Evolutionary conservation across 2,113 vertebrate genomes (phyloP), one percentile per base, ranked within the genome.

Genomic region (Polyodon spathula): DNA sequence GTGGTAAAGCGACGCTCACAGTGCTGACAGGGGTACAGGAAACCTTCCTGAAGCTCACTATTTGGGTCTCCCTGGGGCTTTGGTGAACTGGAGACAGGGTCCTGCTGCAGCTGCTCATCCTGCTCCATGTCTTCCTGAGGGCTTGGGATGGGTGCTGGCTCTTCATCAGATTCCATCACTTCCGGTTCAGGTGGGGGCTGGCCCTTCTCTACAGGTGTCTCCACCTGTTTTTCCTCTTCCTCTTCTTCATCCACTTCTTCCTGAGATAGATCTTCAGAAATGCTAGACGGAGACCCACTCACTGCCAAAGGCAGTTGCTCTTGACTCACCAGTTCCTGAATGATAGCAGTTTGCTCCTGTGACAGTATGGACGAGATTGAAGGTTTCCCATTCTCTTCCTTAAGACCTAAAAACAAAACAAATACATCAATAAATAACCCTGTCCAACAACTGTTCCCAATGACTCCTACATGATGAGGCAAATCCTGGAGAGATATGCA

Each of bases 1-100:
- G 88, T 94, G 41, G 84, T 84, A 16, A 96, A 97, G 61, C 81
- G 87, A 65, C 88, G 82, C 62, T 94, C 88, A 54, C 93, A 97
- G 8, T 90, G 86, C 59, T 90, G 88, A 66, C 92, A 96, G 2
- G 89, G 87, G 61, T 92, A 93, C 73, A 84, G 86, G 0, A 82
- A 88, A 0, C 81, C 63, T 43, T 79, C 86, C 61, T 75, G 87
- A 3, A 73, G 54, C 0, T 89, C 86, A 1, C 75, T 81, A 0
- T 86, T 86, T 48, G 88, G 76, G 61, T 88, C 81, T 1, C 75
- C 79, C 62, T 77, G 82, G 0, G 53, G 55, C 69, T 76, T 83
- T 1, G 77, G 72, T 51, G 76, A 88, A 69, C 80, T 80, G 68
- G 68, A 67, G 56, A 69, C 66, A 2, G 59, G 54, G 12, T 73